Base-by-base conservation (phyloP, 2,113 vertebrate species). In the Elachura formosa region DNA sequence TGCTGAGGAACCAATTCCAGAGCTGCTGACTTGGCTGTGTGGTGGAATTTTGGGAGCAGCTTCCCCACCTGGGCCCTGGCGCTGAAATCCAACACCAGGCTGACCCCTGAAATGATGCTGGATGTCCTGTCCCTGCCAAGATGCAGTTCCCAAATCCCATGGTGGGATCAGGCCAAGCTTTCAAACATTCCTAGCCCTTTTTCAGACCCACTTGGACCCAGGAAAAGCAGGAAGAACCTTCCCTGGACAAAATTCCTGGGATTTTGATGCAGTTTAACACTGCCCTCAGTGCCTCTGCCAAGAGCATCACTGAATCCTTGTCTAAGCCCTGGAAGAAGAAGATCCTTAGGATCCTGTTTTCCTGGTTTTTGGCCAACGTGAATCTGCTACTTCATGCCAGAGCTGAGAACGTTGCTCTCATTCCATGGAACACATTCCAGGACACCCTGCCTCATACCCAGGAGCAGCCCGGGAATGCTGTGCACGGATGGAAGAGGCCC, bases 11-110 rank as follows among this genome's bases (percentile, higher is more conserved):
- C 41, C 91, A 43, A 34, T 96, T 97, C 77, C 80, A 0, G 1
- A 81, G 52, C 56, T 90, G 95, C 97, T 96, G 96, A 97, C 79
- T 49, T 36, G 84, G 84, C 83, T 63, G 46, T 0, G 0, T 0
- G 0, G 41, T 69, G 52, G 84, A 43, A 11, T 89, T 87, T 52
- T 51, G 45, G 79, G 69, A 45, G 63, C 74, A 85, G 72, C 59
- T 85, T 97, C 34, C 71, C 82, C 96, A 96, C 91, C 97, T 96
- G 96, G 84, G 67, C 73, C 56, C 80, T 31, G 56, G 87, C 52
- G 82, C 64, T 94, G 96, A 93, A 94, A 96, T 73, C 82, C 63
- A 93, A 96, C 90, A 96, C 96, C 73, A 33, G 14, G 26, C 4
- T 93, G 96, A 72, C 74, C 92, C 76, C 54, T 68, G 85, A 87